Conservation (phyloP, 2,113 vertebrate species). For the Clarias gariepinus region DNA sequence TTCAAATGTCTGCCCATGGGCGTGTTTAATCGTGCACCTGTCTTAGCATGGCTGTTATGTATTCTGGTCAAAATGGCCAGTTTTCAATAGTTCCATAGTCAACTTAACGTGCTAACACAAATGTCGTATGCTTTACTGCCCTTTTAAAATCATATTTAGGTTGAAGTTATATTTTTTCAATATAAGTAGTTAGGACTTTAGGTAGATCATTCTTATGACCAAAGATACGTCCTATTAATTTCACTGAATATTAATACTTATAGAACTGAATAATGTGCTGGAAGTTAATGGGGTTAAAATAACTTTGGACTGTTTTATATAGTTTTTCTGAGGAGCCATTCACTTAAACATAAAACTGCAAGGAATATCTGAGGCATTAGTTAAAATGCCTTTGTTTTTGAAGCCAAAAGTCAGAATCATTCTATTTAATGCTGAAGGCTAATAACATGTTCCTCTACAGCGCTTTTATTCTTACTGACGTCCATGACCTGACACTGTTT, state of each 20-base stretch:
- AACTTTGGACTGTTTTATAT: not conserved
- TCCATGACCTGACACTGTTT: not conserved
- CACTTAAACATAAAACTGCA: not conserved
- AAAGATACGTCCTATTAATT: not conserved
- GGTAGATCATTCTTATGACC: not conserved
- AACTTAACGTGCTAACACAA: not conserved
- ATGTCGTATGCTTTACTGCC: not conserved
- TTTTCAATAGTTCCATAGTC: not conserved
- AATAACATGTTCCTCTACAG: not conserved
- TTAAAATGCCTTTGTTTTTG: not conserved
- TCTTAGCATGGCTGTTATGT: not conserved
- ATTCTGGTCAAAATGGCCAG: not conserved
- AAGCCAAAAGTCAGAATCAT: not conserved
- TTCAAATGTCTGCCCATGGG: conserved; percentile 39
- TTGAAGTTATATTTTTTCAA: not conserved
- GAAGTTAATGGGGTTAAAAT: not conserved
- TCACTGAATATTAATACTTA: not conserved
- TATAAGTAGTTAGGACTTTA: not conserved
- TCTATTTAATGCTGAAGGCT: not conserved
- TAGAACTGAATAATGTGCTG: not conserved
- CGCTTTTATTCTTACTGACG: not conserved
- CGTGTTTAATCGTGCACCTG: conserved; percentile 5
- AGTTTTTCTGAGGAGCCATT: not conserved
- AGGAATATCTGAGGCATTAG: not conserved
- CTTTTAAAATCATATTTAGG: not conserved